A percentile compares a stretch with the other conserved stretches of the same genome.
phyloP scores from a whole-genome alignment of 2,888 invertebrate genomes.

The Tenthredo amoena region DNA sequence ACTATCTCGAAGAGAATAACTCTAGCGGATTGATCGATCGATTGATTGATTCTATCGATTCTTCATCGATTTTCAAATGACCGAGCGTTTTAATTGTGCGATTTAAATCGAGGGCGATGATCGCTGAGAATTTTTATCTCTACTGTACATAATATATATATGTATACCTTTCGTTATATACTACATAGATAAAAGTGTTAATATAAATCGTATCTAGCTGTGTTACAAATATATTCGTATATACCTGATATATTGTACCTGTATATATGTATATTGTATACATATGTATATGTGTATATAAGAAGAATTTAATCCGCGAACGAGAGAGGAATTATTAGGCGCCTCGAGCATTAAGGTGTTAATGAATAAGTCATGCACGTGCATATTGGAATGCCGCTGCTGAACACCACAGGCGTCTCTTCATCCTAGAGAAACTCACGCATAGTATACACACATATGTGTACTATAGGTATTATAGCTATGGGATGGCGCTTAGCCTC shows the following conservation, averaged over 20 bases:
- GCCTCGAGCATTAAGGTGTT: conserved; percentile 52
- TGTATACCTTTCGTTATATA: neutral
- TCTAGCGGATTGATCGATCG: neutral
- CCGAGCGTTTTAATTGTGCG: neutral
- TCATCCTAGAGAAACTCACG: neutral
- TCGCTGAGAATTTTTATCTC: neutral
- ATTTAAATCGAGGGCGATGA: neutral
- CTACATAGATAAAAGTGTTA: neutral
- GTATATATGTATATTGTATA: too few species aligned
- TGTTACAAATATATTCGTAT: neutral
- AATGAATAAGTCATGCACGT: conserved; percentile 57
- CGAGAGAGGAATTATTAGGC: conserved; percentile 39
- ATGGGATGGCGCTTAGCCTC: conserved; percentile 19
- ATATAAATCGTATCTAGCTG: neutral
- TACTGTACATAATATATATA: neutral
- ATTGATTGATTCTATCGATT: neutral
- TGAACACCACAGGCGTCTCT: neutral
- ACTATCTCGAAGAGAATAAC: neutral
- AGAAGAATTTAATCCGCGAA: conserved; percentile 19
- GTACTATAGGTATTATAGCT: neutral
- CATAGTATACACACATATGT: neutral
- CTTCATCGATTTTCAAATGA: neutral
- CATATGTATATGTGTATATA: neutral
- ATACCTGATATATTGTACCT: neutral
- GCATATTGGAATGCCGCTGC: conserved; percentile 40